A percentile compares a stretch with the other conserved stretches of the same genome.
Evolutionary conservation across 2,113 vertebrate genomes (phyloP).

Genomic region (Heterocephalus glaber): DNA sequence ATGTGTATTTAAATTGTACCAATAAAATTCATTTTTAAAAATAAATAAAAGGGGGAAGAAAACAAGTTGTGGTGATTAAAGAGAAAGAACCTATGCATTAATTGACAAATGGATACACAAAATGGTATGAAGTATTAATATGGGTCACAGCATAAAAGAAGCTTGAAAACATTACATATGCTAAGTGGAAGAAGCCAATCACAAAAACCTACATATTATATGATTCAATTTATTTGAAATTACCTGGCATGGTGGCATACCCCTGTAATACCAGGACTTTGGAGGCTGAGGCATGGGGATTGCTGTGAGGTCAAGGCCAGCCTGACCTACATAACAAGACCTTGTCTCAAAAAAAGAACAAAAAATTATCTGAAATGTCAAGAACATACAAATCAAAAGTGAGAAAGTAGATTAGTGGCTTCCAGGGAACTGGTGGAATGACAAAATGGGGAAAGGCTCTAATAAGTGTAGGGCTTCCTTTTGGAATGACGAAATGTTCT

Average conservation of each 20-base stretch:
- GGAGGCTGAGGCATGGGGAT: background rate
- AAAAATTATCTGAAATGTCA: background rate
- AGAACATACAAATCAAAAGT: background rate
- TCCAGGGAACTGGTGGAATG: background rate
- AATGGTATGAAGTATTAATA: background rate
- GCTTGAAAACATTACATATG: slow-evolving; percentile 27
- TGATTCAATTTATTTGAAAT: slow-evolving; percentile 11
- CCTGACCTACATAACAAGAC: background rate
- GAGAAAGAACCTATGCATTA: background rate
- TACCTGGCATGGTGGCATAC: background rate
- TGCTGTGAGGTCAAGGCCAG: background rate
- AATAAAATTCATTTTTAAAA: no score
- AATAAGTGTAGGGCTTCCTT: background rate
- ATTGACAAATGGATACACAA: background rate
- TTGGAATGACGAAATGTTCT: slow-evolving; percentile 35
- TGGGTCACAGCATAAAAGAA: background rate
- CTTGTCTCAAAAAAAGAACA: background rate
- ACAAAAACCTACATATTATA: background rate
- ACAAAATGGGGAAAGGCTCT: background rate
- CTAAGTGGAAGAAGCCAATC: slow-evolving; percentile 27
- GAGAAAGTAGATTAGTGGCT: background rate
- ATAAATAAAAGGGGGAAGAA: background rate
- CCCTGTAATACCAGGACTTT: background rate
- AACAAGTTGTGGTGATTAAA: background rate
- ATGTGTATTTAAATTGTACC: no score